Percentiles rank a stretch among this genome's conserved stretches.
Evolutionary conservation across 2,797 vertebrate genomes (phyloP).

Genomic region (Merluccius polli): DNA sequence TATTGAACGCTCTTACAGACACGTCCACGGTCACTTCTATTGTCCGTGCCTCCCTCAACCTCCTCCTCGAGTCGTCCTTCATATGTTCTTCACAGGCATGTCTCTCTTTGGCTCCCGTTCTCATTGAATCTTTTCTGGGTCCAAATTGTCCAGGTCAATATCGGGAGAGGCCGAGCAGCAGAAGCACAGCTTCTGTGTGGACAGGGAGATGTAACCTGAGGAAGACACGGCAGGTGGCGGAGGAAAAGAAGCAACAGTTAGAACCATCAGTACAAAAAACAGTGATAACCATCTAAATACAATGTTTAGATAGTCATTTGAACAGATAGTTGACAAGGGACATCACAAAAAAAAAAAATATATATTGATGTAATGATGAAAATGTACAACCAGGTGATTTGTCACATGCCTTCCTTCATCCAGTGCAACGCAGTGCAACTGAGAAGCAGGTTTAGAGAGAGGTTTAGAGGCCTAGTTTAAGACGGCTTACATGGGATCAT

Average conservation of each 20-base stretch:
- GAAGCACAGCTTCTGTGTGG: constrained; percentile 75
- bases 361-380: neutral
- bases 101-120: neutral
- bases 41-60: neutral
- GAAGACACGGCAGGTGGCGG: neutral
- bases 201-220: constrained; percentile 66
- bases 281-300: neutral
- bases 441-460: neutral
- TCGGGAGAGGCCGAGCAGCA: constrained; percentile 72
- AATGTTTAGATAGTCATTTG: neutral
- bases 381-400: neutral
- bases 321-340: neutral
- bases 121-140: constrained; percentile 65
- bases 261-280: neutral
- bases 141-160: constrained; percentile 73
- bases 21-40: neutral
- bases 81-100: neutral
- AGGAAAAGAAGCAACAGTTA: neutral
- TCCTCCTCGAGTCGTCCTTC: neutral
- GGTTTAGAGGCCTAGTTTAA: neutral
- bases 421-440: neutral
- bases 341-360: neutral
- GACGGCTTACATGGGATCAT: neutral
- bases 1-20: neutral
- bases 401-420: neutral